phyloP scores from a whole-genome alignment of 2,888 invertebrate genomes.

The Cheilosia grossa region DNA sequence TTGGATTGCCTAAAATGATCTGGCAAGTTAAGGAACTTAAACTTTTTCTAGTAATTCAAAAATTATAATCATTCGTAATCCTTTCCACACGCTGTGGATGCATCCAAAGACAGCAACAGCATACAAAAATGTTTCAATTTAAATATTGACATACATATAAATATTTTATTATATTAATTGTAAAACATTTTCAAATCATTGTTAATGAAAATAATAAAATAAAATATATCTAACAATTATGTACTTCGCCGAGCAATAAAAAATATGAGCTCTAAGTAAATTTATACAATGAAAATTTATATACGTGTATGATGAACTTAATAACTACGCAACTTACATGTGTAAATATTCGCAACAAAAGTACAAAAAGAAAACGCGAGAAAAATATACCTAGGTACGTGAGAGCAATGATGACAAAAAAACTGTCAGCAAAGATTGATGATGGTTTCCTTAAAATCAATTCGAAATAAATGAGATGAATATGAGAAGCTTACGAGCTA shows the following conservation, averaged over 20 bases:
- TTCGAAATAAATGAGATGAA: conserved; percentile 42
- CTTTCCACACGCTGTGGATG: no score
- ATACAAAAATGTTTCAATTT: no score
- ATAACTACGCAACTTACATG: conserved; percentile 34
- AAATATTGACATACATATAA: conserved; percentile 37
- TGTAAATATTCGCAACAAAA: conserved; percentile 66
- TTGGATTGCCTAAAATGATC: no score
- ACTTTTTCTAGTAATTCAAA: no score
- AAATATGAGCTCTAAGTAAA: conserved; percentile 45
- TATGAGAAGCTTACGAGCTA: conserved; percentile 50
- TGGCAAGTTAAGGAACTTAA: no score
- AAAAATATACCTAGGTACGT: conserved; percentile 58
- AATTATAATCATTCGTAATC: no score
- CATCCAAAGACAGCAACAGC: no score
- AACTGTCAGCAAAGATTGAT: conserved; percentile 20
- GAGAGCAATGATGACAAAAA: conserved; percentile 32
- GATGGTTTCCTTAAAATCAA: conserved; percentile 19
- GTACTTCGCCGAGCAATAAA: conserved; percentile 65
- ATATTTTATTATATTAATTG: conserved; percentile 50
- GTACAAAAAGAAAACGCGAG: conserved; percentile 47
- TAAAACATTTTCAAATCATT: conserved; percentile 63
- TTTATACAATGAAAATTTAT: conserved; percentile 49
- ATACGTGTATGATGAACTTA: conserved; percentile 50
- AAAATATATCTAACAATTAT: conserved; percentile 42
- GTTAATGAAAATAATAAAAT: conserved; percentile 28